phyloP scores from a whole-genome alignment of 2,797 vertebrate genomes.

The Rhodeus uyekii region DNA sequence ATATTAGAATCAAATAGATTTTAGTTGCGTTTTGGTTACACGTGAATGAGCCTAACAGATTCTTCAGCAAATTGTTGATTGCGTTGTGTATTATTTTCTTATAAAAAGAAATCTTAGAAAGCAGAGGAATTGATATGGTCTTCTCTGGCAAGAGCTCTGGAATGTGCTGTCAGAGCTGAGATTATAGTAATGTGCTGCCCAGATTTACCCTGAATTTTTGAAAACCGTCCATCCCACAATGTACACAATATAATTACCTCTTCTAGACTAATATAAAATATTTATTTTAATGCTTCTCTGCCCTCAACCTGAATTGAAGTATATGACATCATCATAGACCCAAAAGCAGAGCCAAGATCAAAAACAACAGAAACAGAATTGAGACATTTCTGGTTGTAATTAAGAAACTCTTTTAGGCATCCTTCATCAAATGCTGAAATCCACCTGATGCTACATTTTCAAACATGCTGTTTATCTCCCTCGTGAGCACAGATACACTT shows the following conservation, averaged over 20 bases:
- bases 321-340: constrained; percentile 56
- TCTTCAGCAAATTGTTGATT: neutral
- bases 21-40: neutral
- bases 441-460: constrained; percentile 47
- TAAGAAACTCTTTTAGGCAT: constrained; percentile 61
- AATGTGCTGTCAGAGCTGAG: constrained; percentile 4
- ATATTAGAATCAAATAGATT: neutral
- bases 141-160: neutral
- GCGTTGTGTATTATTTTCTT: neutral
- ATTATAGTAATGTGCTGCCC: constrained; percentile 47
- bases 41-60: neutral
- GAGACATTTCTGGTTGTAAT: constrained; percentile 62
- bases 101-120: neutral
- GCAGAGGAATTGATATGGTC: neutral
- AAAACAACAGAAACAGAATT: constrained; percentile 60
- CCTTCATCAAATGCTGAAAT: constrained; percentile 59
- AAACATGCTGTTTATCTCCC: neutral
- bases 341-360: constrained; percentile 53
- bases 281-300: constrained; percentile 64
- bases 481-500: neutral
- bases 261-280: constrained; percentile 54
- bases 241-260: constrained; percentile 50
- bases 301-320: constrained; percentile 52
- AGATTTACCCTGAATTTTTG: constrained; percentile 63
- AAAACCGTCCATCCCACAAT: constrained; percentile 54